Conservation (phyloP, 2,888 invertebrate genomes). For the Pristionchus mayeri region DNA sequence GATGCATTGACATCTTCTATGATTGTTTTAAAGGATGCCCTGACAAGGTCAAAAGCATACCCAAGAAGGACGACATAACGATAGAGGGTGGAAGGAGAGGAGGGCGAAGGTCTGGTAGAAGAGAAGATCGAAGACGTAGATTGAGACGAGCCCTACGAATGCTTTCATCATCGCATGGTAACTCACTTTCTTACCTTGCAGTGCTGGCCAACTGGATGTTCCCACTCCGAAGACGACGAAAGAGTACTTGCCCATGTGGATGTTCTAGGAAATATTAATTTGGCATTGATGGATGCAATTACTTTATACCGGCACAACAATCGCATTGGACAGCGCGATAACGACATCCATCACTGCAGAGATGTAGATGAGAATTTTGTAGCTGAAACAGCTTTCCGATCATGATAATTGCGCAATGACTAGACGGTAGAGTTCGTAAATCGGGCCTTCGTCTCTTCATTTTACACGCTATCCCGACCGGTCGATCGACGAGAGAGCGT, state of each 20-base stretch:
- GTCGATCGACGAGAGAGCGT: no score
- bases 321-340: constrained; percentile 28
- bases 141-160: neutral
- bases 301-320: constrained; percentile 29
- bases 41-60: no score
- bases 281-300: neutral
- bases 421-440: no score
- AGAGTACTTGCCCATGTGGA: constrained; percentile 43
- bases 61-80: constrained; percentile 3
- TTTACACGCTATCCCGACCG: neutral
- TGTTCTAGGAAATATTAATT: neutral
- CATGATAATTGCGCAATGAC: no score
- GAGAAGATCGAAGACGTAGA: constrained; percentile 47
- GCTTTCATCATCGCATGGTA: neutral
- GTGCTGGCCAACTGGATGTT: neutral
- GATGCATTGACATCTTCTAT: no score
- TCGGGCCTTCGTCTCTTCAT: neutral
- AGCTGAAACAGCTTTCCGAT: no score
- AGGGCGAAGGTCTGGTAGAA: constrained; percentile 45
- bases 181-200: neutral
- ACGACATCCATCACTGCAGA: neutral
- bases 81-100: constrained; percentile 13
- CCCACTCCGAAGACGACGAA: constrained; percentile 44
- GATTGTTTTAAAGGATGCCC: no score
- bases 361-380: neutral